Percentiles rank a stretch among this genome's conserved stretches.
phyloP scores from a whole-genome alignment of 2,113 vertebrate genomes.

The Trochalopteron elliotii region DNA sequence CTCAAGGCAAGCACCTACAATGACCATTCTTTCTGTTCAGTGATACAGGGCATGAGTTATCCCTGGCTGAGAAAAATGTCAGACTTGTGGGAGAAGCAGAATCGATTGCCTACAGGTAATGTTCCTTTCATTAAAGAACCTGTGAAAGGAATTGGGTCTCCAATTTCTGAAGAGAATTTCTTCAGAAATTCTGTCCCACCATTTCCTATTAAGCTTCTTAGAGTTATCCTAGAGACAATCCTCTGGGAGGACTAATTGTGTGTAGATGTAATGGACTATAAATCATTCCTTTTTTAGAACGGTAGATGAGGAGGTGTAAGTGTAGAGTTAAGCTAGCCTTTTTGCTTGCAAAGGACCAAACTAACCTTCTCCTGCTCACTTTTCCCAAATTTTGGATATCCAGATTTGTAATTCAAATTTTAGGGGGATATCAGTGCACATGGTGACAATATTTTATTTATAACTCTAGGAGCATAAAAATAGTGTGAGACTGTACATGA shows the following conservation, averaged over 20 bases:
- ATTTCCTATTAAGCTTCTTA: background rate
- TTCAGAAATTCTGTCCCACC: background rate
- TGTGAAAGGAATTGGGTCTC: background rate
- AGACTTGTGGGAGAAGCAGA: background rate
- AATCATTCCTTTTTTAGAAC: background rate
- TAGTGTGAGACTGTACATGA: background rate
- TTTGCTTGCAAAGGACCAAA: background rate
- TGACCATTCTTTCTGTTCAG: background rate
- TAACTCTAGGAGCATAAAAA: background rate
- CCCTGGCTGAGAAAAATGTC: background rate
- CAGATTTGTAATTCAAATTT: background rate
- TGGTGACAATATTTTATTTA: background rate
- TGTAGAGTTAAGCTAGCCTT: background rate
- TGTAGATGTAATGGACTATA: background rate
- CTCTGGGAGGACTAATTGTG: background rate
- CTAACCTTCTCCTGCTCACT: background rate
- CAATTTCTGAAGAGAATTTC: too few relatives aligned
- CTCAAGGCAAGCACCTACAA: background rate
- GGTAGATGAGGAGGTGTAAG: background rate
- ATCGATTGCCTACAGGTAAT: background rate
- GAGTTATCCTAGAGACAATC: background rate
- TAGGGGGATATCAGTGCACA: accelerated
- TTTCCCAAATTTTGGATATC: background rate
- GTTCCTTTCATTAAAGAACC: background rate
- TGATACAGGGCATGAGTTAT: background rate